Conservation (phyloP, 2,113 vertebrate species). For the Cyanoderma ruficeps region DNA sequence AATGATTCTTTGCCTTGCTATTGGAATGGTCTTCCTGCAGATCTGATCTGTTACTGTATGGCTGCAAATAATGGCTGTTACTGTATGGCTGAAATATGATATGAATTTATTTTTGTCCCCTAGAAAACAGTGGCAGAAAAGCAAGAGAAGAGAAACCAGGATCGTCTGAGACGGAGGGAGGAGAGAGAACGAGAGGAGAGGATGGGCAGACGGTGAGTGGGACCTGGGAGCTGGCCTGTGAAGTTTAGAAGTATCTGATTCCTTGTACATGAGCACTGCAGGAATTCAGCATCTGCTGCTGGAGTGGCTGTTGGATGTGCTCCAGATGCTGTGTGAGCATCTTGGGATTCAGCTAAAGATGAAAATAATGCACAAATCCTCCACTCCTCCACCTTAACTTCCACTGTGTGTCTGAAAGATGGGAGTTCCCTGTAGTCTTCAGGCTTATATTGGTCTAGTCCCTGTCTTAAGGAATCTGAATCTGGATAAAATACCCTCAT, state of each 20-base stretch:
- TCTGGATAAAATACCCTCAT: background rate
- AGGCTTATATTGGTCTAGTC: background rate
- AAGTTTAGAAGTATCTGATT: background rate
- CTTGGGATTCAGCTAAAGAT: background rate
- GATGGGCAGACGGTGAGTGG: constrained; percentile 76
- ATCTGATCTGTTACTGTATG: background rate
- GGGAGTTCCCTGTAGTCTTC: background rate
- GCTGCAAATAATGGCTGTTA: background rate
- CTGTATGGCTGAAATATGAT: background rate
- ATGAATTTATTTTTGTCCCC: background rate
- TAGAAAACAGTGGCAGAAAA: constrained; percentile 98
- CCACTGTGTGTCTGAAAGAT: background rate
- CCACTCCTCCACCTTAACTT: background rate
- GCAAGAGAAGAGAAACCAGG: constrained; percentile 96
- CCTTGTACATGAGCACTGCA: background rate
- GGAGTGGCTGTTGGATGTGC: background rate
- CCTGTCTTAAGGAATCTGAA: background rate
- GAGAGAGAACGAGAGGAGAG: constrained; percentile 94
- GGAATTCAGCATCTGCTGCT: background rate
- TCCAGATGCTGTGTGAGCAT: background rate
- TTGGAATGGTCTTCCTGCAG: background rate
- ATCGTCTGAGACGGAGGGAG: constrained; percentile 92
- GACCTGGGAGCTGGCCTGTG: background rate
- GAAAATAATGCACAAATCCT: background rate
- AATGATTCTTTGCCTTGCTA: background rate